Evolutionary conservation across 53 echinoderm and acorn worm genomes (phyloP).

Genomic region (Holothuria scabra): DNA sequence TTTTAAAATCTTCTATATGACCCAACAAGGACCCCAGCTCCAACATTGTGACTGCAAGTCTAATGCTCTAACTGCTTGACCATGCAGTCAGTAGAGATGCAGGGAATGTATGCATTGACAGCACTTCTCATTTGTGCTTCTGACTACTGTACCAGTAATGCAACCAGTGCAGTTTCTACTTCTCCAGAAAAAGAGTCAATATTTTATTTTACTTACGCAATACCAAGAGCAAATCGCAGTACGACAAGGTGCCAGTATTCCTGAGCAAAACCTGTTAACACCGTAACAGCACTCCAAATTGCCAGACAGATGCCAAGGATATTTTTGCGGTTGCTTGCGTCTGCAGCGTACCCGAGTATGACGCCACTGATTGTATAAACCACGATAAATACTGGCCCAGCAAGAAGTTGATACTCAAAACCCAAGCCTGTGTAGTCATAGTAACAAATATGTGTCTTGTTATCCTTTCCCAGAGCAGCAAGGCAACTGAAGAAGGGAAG

Average conservation of each 20-base stretch:
- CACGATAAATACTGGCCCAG: slow-evolving; percentile 76
- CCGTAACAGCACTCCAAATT: slow-evolving; percentile 76
- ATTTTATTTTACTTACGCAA: slow-evolving; percentile 56
- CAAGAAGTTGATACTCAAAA: slow-evolving; percentile 73
- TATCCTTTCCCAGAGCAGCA: slow-evolving; percentile 20
- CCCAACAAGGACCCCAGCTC: too few relatives aligned
- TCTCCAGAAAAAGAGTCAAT: too few relatives aligned
- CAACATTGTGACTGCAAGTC: too few relatives aligned
- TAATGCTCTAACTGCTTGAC: too few relatives aligned
- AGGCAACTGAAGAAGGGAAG: slow-evolving; percentile 46
- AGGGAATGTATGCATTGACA: too few relatives aligned
- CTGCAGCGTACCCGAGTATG: slow-evolving; percentile 69
- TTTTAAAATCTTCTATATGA: too few relatives aligned
- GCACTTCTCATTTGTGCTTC: too few relatives aligned
- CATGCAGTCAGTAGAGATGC: too few relatives aligned
- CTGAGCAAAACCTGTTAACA: slow-evolving; percentile 76
- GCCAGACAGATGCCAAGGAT: slow-evolving; percentile 69
- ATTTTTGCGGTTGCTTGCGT: slow-evolving; percentile 77
- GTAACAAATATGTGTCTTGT: slow-evolving; percentile 60
- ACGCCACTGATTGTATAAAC: slow-evolving; percentile 73
- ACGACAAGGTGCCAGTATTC: slow-evolving; percentile 83
- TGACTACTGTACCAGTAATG: too few relatives aligned
- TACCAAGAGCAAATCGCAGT: slow-evolving; percentile 73
- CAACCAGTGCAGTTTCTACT: too few relatives aligned
- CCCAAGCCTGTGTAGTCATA: slow-evolving; percentile 76